Conservation (phyloP, 2,797 vertebrate species). For the Phrynocephalus guinanensis region DNA sequence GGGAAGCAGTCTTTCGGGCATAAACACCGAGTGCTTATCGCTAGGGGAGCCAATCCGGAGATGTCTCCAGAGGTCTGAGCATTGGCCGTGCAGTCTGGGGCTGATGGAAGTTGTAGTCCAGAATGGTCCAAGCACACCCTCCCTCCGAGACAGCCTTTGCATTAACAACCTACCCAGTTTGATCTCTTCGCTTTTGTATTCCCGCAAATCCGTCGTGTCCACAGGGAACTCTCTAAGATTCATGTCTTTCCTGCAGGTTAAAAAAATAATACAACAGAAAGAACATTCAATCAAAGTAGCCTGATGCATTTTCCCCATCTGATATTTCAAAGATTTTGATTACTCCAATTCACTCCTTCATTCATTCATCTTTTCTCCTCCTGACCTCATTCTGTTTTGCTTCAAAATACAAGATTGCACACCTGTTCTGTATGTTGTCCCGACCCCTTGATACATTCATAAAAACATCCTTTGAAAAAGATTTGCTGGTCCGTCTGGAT, state of each 20-base stretch:
- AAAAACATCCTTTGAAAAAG: too few relatives aligned
- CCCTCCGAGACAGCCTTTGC: neutral
- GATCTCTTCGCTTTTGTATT: conserved; percentile 83
- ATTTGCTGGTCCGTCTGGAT: too few relatives aligned
- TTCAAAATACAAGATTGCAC: too few relatives aligned
- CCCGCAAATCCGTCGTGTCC: conserved; percentile 82
- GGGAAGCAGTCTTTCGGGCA: neutral
- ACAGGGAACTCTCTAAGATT: conserved; percentile 80
- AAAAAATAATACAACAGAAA: conserved; percentile 10
- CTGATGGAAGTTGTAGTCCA: neutral
- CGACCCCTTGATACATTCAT: too few relatives aligned
- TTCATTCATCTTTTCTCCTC: too few relatives aligned
- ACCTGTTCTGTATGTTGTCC: too few relatives aligned
- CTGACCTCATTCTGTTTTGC: too few relatives aligned
- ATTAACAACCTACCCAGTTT: conserved; percentile 82
- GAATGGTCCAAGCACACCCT: neutral
- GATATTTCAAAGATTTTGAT: neutral
- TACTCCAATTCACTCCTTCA: too few relatives aligned
- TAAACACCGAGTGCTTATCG: neutral
- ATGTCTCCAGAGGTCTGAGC: neutral
- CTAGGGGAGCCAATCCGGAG: too few relatives aligned
- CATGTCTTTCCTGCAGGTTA: conserved; percentile 77
- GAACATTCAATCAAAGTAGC: too few relatives aligned
- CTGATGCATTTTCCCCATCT: neutral
- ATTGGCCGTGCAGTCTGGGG: neutral